A percentile compares a stretch with the other conserved stretches of the same genome.
phyloP scores from a whole-genome alignment of 2,797 vertebrate species.

The Oreochromis grahami region DNA sequence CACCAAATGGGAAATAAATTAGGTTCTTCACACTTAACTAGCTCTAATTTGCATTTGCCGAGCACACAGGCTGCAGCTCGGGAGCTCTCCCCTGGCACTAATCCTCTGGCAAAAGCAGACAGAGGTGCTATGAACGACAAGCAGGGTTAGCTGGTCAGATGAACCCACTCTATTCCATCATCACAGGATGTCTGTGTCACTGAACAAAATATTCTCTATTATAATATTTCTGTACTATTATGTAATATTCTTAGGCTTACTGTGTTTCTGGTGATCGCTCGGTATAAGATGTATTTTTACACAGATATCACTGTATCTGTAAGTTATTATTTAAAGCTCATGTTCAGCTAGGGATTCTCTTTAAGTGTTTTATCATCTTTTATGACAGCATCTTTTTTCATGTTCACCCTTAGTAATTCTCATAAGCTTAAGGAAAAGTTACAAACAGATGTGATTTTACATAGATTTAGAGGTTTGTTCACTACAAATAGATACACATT shows the following conservation, averaged over 20 bases:
- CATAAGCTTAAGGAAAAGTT: not conserved
- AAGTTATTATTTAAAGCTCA: not conserved
- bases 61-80: constrained; percentile 65
- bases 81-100: constrained; percentile 76
- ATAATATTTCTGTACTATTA: not conserved
- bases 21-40: constrained; percentile 90
- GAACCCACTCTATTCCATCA: constrained; percentile 41
- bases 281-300: not conserved
- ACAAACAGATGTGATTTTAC: not conserved
- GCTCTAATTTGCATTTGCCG: constrained; percentile 82
- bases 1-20: constrained; percentile 88
- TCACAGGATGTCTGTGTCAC: not conserved
- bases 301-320: not conserved
- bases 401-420: not conserved
- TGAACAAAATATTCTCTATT: not conserved
- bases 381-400: not conserved
- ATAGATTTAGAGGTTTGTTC: not conserved
- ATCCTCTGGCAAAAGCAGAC: constrained; percentile 75
- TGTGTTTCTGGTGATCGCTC: not conserved
- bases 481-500: not conserved
- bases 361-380: not conserved
- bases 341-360: not conserved
- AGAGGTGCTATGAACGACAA: constrained; percentile 40
- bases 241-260: not conserved
- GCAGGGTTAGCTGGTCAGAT: constrained; percentile 19